Evolutionary conservation across 2,888 invertebrate species (phyloP).

Genomic region (Drosophila mimica): DNA sequence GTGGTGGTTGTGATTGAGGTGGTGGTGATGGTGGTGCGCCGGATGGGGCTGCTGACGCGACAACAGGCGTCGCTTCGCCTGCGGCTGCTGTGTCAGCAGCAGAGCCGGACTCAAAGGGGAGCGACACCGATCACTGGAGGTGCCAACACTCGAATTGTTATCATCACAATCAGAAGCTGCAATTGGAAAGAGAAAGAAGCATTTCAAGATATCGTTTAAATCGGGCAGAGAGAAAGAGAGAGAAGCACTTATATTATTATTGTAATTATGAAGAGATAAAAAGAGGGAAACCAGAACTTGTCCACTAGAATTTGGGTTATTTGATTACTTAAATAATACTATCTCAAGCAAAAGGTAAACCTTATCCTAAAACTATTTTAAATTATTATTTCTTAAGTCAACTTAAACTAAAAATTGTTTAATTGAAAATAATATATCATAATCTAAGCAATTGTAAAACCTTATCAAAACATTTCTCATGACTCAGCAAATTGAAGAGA

Average conservation of each 20-base stretch:
- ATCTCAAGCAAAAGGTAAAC: not conserved
- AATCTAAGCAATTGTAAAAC: not conserved
- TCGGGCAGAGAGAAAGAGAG: not conserved
- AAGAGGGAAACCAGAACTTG: not conserved
- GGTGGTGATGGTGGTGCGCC: constrained; percentile 65
- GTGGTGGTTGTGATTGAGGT: constrained; percentile 33
- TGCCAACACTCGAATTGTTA: constrained; percentile 83
- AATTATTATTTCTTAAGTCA: not conserved
- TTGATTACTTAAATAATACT: not conserved
- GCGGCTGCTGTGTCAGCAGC: constrained; percentile 60
- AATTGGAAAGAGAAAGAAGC: constrained; percentile 11
- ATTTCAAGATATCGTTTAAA: constrained; percentile 10
- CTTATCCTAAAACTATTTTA: not conserved
- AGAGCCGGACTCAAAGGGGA: constrained; percentile 82
- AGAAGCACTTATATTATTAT: not conserved
- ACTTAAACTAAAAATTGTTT: not conserved
- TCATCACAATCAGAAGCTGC: constrained; percentile 84
- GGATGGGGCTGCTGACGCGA: constrained; percentile 65
- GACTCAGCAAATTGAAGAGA: not conserved
- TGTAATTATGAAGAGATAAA: not conserved
- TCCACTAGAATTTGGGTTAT: not conserved
- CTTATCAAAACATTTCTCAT: not conserved
- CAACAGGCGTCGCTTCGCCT: constrained; percentile 69
- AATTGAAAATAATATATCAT: not conserved
- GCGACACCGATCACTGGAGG: constrained; percentile 84